Conservation (phyloP, 1,140 invertebrate species). For the Neomicropteryx cornuta region DNA sequence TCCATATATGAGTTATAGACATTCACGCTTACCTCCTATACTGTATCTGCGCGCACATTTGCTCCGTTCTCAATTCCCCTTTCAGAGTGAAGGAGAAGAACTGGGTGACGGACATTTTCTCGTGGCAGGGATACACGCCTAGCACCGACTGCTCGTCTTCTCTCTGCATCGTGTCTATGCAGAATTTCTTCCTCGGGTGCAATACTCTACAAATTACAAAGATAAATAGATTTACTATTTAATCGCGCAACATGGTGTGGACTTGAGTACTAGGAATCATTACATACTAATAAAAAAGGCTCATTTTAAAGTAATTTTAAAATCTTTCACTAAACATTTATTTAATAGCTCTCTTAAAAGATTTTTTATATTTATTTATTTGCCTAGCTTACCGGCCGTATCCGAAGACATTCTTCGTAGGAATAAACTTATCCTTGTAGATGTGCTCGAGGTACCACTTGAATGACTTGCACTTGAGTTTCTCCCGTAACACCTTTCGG, state of each 20-base stretch:
- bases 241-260: constrained; percentile 16
- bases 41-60: constrained; percentile 50
- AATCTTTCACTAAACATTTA: too few relatives aligned
- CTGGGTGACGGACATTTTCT: constrained; percentile 51
- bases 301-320: neutral
- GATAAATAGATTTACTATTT: neutral
- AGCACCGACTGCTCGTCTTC: constrained; percentile 59
- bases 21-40: constrained; percentile 26
- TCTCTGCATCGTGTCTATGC: constrained; percentile 70
- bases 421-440: constrained; percentile 79
- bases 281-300: constrained; percentile 11
- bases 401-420: constrained; percentile 65
- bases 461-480: constrained; percentile 66
- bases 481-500: constrained; percentile 56
- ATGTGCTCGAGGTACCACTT: constrained; percentile 61
- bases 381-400: constrained; percentile 52
- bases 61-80: constrained; percentile 66
- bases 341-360: neutral
- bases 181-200: constrained; percentile 46
- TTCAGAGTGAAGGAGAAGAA: constrained; percentile 59
- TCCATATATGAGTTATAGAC: too few relatives aligned
- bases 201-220: constrained; percentile 26
- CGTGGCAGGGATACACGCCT: constrained; percentile 68
- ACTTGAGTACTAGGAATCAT: neutral
- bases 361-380: constrained; percentile 5